Base-by-base conservation (phyloP, 2,888 invertebrate genomes). In the Noctua janthina region DNA sequence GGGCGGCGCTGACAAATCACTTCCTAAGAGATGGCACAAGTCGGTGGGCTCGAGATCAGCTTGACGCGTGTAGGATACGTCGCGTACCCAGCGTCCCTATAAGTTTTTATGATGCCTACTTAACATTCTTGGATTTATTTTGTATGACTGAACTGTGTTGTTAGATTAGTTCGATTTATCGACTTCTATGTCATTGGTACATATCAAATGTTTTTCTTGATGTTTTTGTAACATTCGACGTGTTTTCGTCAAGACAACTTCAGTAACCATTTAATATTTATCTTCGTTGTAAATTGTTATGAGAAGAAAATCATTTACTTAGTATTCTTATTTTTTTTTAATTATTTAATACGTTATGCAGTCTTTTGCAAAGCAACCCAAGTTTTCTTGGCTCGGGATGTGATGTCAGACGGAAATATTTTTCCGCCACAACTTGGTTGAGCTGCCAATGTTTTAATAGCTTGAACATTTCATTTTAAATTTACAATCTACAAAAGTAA, bases 1-100 rank as follows among this genome's bases (percentile, higher is more conserved):
- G 96, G 96, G 97, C 96, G 97, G 94, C 95, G 93, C 96, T 97
- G 97, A 97, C 97, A 96, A 96, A 97, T 97, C 96, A 95, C 96
- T 97, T 97, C 96, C 97, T 96, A 94, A 94, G 96, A 96, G 96
- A 96, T 95, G 95, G 94, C 94, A 94, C 95, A 94, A 95, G 95
- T 95, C 95, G 93, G 94, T 94, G 94, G 94, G 95, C 95, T 94
- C 90, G 92, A 94, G 93, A 94, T 94, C 91, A 92, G 92, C 91
- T 92, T 94, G 94, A 95, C 95, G 94, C 95, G 95, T 93, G 93
- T 90, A 92, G 91, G 92, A 92, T 92, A 92, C 91, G 86, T 90
- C 85, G 85, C 82, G 81, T 81, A 87, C 86, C 90, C 89, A 91
- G 79, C 85, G 71, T 85, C 81, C 85, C 91, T 89, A 88, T 89